phyloP scores from a whole-genome alignment of 2,113 vertebrate species.

The Oncorhynchus mykiss region DNA sequence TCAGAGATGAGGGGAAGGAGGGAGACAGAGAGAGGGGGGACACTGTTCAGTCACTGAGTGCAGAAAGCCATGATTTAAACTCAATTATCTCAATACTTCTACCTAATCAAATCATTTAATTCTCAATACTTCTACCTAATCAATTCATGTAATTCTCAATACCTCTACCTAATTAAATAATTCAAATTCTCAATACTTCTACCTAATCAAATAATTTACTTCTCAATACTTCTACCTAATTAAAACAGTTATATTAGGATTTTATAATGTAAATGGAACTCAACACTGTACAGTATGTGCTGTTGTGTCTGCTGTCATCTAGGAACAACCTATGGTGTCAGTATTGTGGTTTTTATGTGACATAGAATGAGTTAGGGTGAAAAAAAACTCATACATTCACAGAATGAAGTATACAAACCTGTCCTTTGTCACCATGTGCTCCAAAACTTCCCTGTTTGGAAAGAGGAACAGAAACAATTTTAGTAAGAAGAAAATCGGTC shows the following conservation, averaged over 20 bases:
- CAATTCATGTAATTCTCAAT: no score
- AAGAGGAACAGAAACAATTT: conserved; percentile 13
- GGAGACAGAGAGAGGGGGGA: neutral
- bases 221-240: no score
- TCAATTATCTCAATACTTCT: neutral
- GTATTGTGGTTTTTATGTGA: conserved; percentile 9
- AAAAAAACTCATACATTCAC: neutral
- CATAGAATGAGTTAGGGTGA: neutral
- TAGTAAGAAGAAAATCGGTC: neutral
- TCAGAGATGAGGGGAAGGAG: neutral
- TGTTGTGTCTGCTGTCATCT: neutral
- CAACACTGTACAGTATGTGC: no score
- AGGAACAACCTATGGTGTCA: neutral
- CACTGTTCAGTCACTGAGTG: neutral
- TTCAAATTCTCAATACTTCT: no score
- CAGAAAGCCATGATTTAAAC: neutral
- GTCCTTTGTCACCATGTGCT: conserved; percentile 74
- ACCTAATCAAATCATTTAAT: neutral
- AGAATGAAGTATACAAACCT: conserved; percentile 54
- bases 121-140: no score
- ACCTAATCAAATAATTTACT: no score
- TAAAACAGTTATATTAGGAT: no score
- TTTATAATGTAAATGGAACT: no score
- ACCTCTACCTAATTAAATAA: no score
- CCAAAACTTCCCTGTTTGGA: conserved; percentile 59